Evolutionary conservation across 1,140 invertebrate species (phyloP), one percentile per base, ranked within the genome.

Genomic region (Stenopsyche tienmushanensis): DNA sequence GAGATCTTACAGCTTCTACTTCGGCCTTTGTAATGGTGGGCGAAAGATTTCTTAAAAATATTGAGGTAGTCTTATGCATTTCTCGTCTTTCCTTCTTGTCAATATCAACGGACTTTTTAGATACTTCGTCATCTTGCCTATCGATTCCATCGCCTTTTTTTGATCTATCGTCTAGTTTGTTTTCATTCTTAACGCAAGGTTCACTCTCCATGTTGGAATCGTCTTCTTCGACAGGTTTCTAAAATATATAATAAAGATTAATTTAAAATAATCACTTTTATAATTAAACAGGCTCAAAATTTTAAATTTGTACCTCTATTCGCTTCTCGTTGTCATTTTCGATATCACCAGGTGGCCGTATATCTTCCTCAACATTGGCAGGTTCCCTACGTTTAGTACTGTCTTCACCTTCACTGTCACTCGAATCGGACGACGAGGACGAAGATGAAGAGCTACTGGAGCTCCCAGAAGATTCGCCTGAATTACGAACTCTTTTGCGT

Each of bases 11-110:
- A n/a, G 90, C 89, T 85, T 98, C 96, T 3, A 99, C 91, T 85
- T 99, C 97, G 50, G 92, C 90, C 75, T 97, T 96, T 0, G 94
- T 98, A 54, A 99, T 97, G 1, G 90, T 91, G 0, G 97, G 94
- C 0, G 96, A 92, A 25, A 99, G 83, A 79, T 98, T 98, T 24
- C 97, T 83, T 13, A 99, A 83, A 73, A 99, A 99, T 65, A 99
- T 98, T 0, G 96, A 98, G 17, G 92, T 92, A 1, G 97, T 99
- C 76, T 94, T 94, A 75, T 99, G 97, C 18, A 92, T 77, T 23
- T 87, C 87, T 20, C 87, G 87, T 62, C 87, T 82, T 74, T 90
- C 87, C 26, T 84, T 83, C 71, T 85, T 85, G 49, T 81, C 76
- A 71, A 81, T 84, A 3, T 83, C 78, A 23, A 79, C 78, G 42